Evolutionary conservation across 2,888 invertebrate genomes (phyloP), one percentile per base, ranked within the genome.

Genomic region (Nasonia oneida): DNA sequence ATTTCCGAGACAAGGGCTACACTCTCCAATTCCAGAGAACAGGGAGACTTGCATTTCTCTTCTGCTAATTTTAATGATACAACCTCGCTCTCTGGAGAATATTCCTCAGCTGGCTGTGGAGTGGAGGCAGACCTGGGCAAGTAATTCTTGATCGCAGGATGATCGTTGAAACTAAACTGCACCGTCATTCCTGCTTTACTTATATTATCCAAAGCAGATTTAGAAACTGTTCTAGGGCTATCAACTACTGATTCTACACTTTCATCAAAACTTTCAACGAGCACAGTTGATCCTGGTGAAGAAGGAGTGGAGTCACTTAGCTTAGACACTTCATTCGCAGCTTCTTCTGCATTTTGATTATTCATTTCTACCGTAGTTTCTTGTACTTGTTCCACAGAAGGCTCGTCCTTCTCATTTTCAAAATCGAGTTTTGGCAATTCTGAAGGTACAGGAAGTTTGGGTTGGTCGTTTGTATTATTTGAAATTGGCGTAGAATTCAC

Each of bases 131-230:
- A 82, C 10, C 91, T 91, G 0, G 94, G 94, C 39, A 94, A 89
- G 87, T 94, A 92, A 87, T 86, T 92, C 87, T 93, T 93, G 70
- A 89, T 88, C 47, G 81, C 83, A 87, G 90, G 91, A 75, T 91
- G 93, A 53, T 94, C 94, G 81, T 93, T 93, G 91, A 96, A 96
- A 84, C 94, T 94, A 91, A 95, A 96, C 87, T 96, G 95, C 89
- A 96, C 94, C 29, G 95, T 95, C 83, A 94, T 95, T n/a, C 96
- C 96, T 84, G 96, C 96, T 92, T 95, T 95, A 53, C 96, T 94
- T 90, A 96, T 96, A 89, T 96, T 95, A 91, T 96, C 96, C 79
- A 96, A 93, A 14, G 96, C 95, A n/a, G 94, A 93, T 89, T 95
- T 95, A 12, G 96, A 95, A 90, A 95, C 94, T 70, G 91, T 92